Percentiles rank a stretch among this genome's conserved stretches.
Evolutionary conservation across 1,140 invertebrate species (phyloP).

Genomic region (Melipona quadrifasciata): DNA sequence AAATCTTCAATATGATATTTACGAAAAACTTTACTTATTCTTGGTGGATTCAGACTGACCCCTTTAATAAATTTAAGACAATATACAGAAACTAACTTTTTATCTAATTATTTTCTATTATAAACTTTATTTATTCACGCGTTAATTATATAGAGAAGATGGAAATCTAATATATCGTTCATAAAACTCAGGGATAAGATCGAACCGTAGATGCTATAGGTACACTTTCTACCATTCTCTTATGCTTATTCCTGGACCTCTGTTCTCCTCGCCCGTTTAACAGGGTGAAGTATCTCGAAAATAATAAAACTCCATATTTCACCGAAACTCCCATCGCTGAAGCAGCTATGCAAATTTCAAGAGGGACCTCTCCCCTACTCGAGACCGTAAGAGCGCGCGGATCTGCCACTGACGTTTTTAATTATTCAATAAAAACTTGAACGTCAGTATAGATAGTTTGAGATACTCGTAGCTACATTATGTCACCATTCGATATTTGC

Average conservation of each 20-base stretch:
- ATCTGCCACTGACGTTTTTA: slow-evolving; percentile 75
- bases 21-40: too few species aligned
- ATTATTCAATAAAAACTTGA: slow-evolving; percentile 73
- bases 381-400: slow-evolving; percentile 60
- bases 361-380: slow-evolving; percentile 65
- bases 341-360: slow-evolving; percentile 76
- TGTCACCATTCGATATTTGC: slow-evolving; percentile 19
- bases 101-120: too few species aligned
- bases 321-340: slow-evolving; percentile 68
- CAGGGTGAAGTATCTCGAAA: slow-evolving; percentile 67
- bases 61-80: too few species aligned
- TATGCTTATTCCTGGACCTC: slow-evolving; percentile 1
- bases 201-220: not conserved
- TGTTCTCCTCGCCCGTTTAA: slow-evolving; percentile 61
- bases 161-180: not conserved
- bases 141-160: not conserved
- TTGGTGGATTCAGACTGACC: too few species aligned
- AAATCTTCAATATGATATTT: too few species aligned
- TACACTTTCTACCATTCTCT: not conserved
- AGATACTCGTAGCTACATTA: slow-evolving; percentile 43
- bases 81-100: too few species aligned
- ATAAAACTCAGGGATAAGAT: not conserved
- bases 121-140: too few species aligned
- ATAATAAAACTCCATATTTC: slow-evolving; percentile 76
- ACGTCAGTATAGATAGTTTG: slow-evolving; percentile 51